Evolutionary conservation across 2,113 vertebrate species (phyloP).

Genomic region (western clawed frog (Xenopus tropicalis)): UCB_Xtro_10.0 CM004447.2:123676501-123677000

Average conservation of each 20-base stretch:
- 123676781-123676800: not conserved
- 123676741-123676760: constrained; percentile 28
- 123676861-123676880: not conserved
- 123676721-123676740: constrained; percentile 10
- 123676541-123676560: not conserved
- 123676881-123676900: not conserved
- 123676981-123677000: no score
- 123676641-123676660: constrained; percentile 23
- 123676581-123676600: not conserved
- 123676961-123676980: no score
- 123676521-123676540: not conserved
- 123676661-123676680: constrained; percentile 7
- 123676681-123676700: constrained; percentile 30
- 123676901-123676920: not conserved
- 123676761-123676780: constrained; percentile 4
- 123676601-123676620: not conserved
- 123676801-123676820: not conserved
- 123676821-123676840: not conserved
- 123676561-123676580: constrained; percentile 2
- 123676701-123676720: constrained; percentile 14
- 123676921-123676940: not conserved
- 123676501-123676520: not conserved
- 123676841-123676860: constrained; percentile 5
- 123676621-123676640: constrained; percentile 9
- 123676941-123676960: no score